Evolutionary conservation across 2,888 invertebrate genomes (phyloP).

Genomic region (Fissipunctia ypsillon): DNA sequence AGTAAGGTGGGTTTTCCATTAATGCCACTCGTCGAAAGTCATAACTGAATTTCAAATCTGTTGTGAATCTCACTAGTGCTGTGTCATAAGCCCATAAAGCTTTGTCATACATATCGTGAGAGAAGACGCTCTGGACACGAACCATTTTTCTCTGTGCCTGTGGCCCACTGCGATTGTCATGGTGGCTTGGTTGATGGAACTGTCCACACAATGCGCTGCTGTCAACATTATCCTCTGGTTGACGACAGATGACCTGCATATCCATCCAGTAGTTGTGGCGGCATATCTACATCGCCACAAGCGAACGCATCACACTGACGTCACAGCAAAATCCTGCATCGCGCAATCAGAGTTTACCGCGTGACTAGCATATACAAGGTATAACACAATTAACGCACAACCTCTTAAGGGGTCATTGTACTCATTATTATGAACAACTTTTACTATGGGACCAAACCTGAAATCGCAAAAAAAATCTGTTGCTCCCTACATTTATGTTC

Average conservation of each 20-base stretch:
- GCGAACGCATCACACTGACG: too few relatives aligned
- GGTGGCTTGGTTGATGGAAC: neutral
- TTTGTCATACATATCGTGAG: conserved; percentile 13
- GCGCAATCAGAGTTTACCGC: too few relatives aligned
- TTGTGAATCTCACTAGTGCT: conserved; percentile 7
- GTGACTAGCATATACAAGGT: too few relatives aligned
- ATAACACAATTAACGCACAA: too few relatives aligned
- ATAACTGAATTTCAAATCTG: neutral
- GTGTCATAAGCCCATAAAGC: neutral
- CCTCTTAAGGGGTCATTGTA: too few relatives aligned
- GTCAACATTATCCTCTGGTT: conserved; percentile 55
- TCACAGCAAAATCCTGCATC: too few relatives aligned
- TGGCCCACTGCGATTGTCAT: conserved; percentile 9
- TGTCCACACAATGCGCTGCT: conserved; percentile 54
- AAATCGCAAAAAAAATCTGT: too few relatives aligned
- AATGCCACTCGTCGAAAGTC: conserved; percentile 10
- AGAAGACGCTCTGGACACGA: neutral
- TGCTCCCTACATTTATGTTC: too few relatives aligned
- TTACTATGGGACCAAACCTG: too few relatives aligned
- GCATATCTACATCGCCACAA: too few relatives aligned
- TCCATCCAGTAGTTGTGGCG: too few relatives aligned
- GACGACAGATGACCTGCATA: conserved; percentile 58
- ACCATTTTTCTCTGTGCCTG: neutral
- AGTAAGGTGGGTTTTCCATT: conserved; percentile 16
- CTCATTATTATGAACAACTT: too few relatives aligned